Conservation (phyloP, 2,113 vertebrate species). For the Leptobrachium leishanense region DNA sequence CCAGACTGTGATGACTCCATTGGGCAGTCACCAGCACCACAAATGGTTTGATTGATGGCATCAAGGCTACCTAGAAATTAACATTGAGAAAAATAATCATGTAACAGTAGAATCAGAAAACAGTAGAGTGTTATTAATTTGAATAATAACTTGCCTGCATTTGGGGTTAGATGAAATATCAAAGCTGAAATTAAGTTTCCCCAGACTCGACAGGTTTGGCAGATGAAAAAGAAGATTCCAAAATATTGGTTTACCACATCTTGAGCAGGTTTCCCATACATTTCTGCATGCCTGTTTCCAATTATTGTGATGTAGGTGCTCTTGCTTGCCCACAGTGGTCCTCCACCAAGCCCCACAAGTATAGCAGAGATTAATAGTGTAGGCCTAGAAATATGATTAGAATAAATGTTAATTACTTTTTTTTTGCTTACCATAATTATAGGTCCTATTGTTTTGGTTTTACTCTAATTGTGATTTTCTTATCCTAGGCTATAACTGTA, state of each 20-base stretch:
- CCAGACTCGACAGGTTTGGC: slow-evolving; percentile 48
- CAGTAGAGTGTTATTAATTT: neutral
- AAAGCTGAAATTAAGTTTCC: slow-evolving; percentile 50
- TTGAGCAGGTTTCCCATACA: slow-evolving; percentile 20
- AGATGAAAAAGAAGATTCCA: slow-evolving; percentile 47
- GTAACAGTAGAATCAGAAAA: neutral
- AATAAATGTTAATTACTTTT: too few relatives aligned
- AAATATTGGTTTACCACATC: slow-evolving; percentile 50
- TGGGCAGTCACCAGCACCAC: slow-evolving; percentile 40
- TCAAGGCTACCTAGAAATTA: slow-evolving; percentile 13
- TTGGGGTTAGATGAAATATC: slow-evolving; percentile 38
- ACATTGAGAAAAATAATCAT: neutral
- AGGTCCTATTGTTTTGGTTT: too few relatives aligned
- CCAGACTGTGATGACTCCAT: neutral
- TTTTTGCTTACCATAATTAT: too few relatives aligned
- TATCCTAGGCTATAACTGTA: too few relatives aligned
- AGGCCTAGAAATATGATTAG: slow-evolving; percentile 31
- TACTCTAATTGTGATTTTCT: too few relatives aligned
- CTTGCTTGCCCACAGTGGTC: slow-evolving; percentile 51
- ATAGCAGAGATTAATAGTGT: slow-evolving; percentile 46
- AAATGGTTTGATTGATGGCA: slow-evolving; percentile 35
- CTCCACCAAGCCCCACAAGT: slow-evolving; percentile 48
- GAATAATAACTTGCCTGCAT: slow-evolving; percentile 24
- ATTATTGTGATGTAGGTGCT: slow-evolving; percentile 46
- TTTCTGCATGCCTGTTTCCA: slow-evolving; percentile 33